phyloP scores from a whole-genome alignment of 1,140 invertebrate genomes.

The Drosophila nebulosa region DNA sequence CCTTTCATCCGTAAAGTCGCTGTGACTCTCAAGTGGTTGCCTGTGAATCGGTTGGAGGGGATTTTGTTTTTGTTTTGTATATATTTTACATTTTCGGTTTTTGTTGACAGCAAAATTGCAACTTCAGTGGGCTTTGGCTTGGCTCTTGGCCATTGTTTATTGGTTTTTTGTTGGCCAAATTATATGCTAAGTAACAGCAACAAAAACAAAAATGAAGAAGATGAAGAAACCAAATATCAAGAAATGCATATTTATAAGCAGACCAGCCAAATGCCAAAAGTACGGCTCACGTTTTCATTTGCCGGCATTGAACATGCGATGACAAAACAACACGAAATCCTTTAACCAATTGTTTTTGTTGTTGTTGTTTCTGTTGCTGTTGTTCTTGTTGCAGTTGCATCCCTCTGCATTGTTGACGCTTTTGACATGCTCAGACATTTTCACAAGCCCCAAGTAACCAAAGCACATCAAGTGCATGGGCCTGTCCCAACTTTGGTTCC shows the following conservation, averaged over 20 bases:
- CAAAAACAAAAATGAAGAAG: neutral
- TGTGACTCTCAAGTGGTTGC: slow-evolving; percentile 61
- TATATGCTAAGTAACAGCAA: slow-evolving; percentile 36
- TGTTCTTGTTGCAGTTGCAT: slow-evolving; percentile 4
- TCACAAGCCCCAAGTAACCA: slow-evolving; percentile 65
- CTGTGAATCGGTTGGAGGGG: neutral
- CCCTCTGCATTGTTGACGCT: slow-evolving; percentile 47
- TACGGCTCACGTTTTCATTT: slow-evolving; percentile 72
- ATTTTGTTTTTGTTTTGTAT: neutral
- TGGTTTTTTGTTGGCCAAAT: slow-evolving; percentile 67
- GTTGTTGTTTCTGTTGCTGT: neutral
- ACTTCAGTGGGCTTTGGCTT: slow-evolving; percentile 56
- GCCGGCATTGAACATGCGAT: slow-evolving; percentile 65
- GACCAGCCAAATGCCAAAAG: slow-evolving; percentile 34
- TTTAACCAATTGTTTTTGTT: slow-evolving; percentile 32
- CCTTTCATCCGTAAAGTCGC: slow-evolving; percentile 14
- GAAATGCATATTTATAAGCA: slow-evolving; percentile 76
- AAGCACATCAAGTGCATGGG: slow-evolving; percentile 59
- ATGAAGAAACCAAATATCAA: slow-evolving; percentile 52
- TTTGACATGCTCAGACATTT: slow-evolving; percentile 75
- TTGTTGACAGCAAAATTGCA: slow-evolving; percentile 75
- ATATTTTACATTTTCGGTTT: slow-evolving; percentile 35
- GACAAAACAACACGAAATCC: slow-evolving; percentile 77
- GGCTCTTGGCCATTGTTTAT: slow-evolving; percentile 62
- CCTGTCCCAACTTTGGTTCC: slow-evolving; percentile 7